Evolutionary conservation across 2,113 vertebrate genomes (phyloP), one percentile per base, ranked within the genome.

Genomic region (Equus przewalskii): DNA sequence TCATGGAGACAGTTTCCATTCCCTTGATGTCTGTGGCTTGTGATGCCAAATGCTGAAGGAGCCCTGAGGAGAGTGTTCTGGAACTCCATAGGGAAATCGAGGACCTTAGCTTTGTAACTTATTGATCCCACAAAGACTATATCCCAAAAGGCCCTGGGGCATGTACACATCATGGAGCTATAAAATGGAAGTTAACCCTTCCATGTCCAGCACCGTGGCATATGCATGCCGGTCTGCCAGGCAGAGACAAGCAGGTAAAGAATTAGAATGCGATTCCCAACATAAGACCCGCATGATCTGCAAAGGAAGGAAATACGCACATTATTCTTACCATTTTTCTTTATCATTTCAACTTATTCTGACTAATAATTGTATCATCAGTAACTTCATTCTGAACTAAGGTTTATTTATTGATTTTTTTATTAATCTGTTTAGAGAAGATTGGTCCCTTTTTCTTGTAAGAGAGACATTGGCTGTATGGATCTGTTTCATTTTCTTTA

Each of bases 41-140:
- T 73, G 86, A 89, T 64, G 64, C 15, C 69, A 79, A 92, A 62
- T 64, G 49, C 56, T 95, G 64, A 91, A 93, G 76, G 12, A 49
- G 46, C 33, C 54, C 54, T 13, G 33, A 86, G 60, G 73, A 96
- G 41, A 96, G 51, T 19, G 51, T 33, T 84, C 93, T 91, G 36
- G 67, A 75, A 79, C 73, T 69, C 72, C 76, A 18, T 36, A 46
- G 86, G 81, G 81, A 98, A 98, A 96, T 91, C 72, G 91, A 67
- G 78, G n/a, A 67, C 85, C 30, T 93, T 60, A 44, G 62, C 44
- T 69, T 95, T 78, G 36, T 64, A 93, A 94, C 12, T 80, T 75
- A 93, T 11, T 62, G 72, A 89, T 69, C n/a, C 67, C 51, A 80
- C 46, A 56, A 84, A 94, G 54, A 64, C 67, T 51, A 4, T 87